Conservation (phyloP, 2,797 vertebrate genomes). For the Streptopelia turtur region DNA sequence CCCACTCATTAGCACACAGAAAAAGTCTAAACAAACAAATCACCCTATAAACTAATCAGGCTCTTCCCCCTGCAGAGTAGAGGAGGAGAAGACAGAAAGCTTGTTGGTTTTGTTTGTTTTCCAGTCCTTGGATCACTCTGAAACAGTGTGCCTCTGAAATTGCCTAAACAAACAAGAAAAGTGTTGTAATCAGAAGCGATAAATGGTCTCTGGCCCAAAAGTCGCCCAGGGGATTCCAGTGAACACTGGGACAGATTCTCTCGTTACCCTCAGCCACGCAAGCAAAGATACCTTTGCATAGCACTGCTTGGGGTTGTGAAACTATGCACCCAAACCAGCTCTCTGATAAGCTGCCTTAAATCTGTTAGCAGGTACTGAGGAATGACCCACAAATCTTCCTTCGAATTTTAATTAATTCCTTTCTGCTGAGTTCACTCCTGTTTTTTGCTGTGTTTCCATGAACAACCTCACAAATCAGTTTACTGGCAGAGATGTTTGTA, state of each 20-base stretch:
- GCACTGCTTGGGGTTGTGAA: neutral
- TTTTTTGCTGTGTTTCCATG: conserved; percentile 57
- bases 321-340: neutral
- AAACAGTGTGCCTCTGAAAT: neutral
- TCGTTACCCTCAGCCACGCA: neutral
- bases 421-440: conserved; percentile 57
- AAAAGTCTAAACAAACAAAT: neutral
- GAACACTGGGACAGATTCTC: neutral
- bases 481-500: conserved; percentile 40
- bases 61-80: neutral
- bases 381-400: conserved; percentile 41
- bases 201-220: neutral
- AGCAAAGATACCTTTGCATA: neutral
- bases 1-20: neutral
- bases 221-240: neutral
- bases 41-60: neutral
- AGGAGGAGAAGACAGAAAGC: neutral
- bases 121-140: neutral
- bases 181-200: neutral
- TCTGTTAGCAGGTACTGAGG: conserved; percentile 13
- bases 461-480: conserved; percentile 63
- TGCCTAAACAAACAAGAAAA: neutral
- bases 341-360: conserved; percentile 5
- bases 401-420: conserved; percentile 46
- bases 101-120: neutral